Percentiles rank a stretch among this genome's conserved stretches.
phyloP scores from a whole-genome alignment of 2,113 vertebrate genomes.

The Amblyornis subalaris region DNA sequence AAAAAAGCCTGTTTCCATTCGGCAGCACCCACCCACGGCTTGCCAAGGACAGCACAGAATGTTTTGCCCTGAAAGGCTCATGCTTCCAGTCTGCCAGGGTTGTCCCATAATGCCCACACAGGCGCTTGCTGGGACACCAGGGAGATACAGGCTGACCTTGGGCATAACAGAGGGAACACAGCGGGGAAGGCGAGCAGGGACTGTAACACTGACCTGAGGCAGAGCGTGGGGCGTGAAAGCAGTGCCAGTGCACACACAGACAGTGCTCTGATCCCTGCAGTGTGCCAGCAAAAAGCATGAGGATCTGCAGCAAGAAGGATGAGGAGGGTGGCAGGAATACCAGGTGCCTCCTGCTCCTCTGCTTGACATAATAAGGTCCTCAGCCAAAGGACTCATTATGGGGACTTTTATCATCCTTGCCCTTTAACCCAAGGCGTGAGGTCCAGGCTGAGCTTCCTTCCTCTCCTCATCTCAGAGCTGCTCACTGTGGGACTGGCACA shows the following conservation, averaged over 20 bases:
- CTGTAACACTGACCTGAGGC: neutral
- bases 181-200: fast-evolving
- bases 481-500: fast-evolving
- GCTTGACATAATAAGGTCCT: neutral
- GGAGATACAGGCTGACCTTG: fast-evolving
- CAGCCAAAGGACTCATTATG: neutral
- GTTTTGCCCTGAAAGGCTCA: neutral
- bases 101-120: neutral
- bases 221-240: fast-evolving
- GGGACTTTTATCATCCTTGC: neutral
- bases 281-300: fast-evolving
- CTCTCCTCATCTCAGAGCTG: neutral
- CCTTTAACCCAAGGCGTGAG: neutral
- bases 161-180: neutral
- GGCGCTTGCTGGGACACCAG: fast-evolving
- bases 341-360: neutral
- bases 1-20: neutral
- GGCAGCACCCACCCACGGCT: fast-evolving
- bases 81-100: fast-evolving
- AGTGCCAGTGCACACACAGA: fast-evolving
- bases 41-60: neutral
- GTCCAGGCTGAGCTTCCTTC: neutral
- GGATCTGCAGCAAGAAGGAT: neutral
- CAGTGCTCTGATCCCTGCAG: neutral
- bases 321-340: neutral